Percentiles rank a stretch among this genome's conserved stretches.
Conservation (phyloP, 2,797 vertebrate genomes). For the Varecia variegata region DNA sequence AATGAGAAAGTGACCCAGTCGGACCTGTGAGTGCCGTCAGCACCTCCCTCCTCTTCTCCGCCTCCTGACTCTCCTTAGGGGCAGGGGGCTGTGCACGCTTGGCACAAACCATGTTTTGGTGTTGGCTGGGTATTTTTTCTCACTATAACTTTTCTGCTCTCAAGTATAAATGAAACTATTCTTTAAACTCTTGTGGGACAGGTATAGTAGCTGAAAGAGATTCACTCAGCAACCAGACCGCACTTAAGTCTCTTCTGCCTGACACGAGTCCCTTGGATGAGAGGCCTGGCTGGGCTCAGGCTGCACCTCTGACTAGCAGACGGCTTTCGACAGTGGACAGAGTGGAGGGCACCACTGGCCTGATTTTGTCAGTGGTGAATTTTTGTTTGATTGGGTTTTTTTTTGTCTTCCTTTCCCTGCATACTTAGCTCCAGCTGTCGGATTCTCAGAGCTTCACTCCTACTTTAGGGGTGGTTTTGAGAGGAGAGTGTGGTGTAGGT, state of each 20-base stretch:
- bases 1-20: slow-evolving; percentile 91
- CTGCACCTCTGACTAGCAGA: rapidly evolving
- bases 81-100: slow-evolving; percentile 11
- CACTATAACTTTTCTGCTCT: not conserved
- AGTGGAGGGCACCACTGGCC: too few species aligned
- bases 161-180: not conserved
- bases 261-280: rapidly evolving
- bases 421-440: not conserved
- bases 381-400: not conserved
- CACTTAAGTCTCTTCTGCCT: not conserved
- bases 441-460: not conserved
- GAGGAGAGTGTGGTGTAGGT: rapidly evolving
- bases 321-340: rapidly evolving
- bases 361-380: not conserved
- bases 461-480: not conserved
- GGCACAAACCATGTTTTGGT: slow-evolving; percentile 2
- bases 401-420: too few species aligned
- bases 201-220: slow-evolving; percentile 39
- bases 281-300: not conserved
- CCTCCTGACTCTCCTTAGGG: not conserved
- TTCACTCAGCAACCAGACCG: slow-evolving; percentile 68
- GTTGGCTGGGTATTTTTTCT: not conserved
- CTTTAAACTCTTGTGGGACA: not conserved
- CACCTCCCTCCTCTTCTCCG: not conserved
- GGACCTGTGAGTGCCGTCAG: slow-evolving; percentile 89